Evolutionary conservation across 2,888 invertebrate species (phyloP), one percentile per base, ranked within the genome.

Genomic region (Lepidocyrtoides sp.): DNA sequence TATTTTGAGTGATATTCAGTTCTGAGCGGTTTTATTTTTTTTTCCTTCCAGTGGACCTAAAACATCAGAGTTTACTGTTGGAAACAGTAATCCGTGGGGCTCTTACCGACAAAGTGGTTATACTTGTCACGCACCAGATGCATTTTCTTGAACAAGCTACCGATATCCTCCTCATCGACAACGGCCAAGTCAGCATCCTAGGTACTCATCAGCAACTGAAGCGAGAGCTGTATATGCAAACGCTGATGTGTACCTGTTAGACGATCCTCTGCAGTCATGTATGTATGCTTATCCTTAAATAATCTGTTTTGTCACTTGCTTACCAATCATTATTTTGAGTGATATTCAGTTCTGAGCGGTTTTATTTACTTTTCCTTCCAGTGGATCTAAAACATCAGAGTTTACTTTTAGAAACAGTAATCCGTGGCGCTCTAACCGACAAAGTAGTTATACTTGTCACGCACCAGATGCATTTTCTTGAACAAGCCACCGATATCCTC

Each of bases 171-270:
- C 2, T 92, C 1, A 32, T 93, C 3, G 69, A 89, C 17, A 63
- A 92, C 1, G 94, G 93, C 20, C 82, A 85, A 92, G 36, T 92
- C 29, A 63, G 57, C 0, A 17, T 20, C 2, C 14, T 60, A 5
- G 92, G 92, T 14, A 88, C 88, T 0, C 88, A 75, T 20, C 2
- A 63, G n/a, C 86, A 89, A 4, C 63, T 92, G 32, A 48, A n/a
- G 95, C 95, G 17, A 84, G 93, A 41, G 92, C 93, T 23, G 77
- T 93, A 14, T 93, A 93, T 69, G 69, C 88, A 7, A 89, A 93
- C 14, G 91, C 92, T 0, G 90, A 93, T n/a, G 91, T 93, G 12
- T 92, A 91, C 89, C 48, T 93, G 10, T 51, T 93, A 60, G 93
- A 93, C 72, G 93, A 93, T 81, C 92, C 92, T 0, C 20, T 94